Evolutionary conservation across 2,888 invertebrate species (phyloP), one percentile per base, ranked within the genome.

Genomic region (Acleris cristana): DNA sequence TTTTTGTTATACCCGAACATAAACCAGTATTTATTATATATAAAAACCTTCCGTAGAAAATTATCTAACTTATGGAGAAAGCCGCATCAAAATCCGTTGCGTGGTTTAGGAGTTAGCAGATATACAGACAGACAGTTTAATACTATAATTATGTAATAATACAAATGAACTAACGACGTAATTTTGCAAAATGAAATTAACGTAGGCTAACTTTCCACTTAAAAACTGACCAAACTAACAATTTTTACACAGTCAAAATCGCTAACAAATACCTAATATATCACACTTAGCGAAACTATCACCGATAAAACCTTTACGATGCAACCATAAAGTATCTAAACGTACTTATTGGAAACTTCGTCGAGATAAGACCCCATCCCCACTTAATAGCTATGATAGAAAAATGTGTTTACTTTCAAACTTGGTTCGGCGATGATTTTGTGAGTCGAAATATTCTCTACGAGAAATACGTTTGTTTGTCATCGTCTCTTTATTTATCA

Each of bases 371-470:
- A 18, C 44, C 19, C 34, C 23, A 19, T 54, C 49, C 40, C 59
- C 48, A 30, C 26, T 56, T 61, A 61, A 64, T 62, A 18, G 63
- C 30, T 21, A 18, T 51, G 49, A 61, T 51, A 49, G 49, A 65
- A 19, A 58, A 59, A 55, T 34, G 55, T 55, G 54, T 60, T 60
- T 55, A 55, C 49, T 60, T 65, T 54, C 30, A n/a, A 60, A 61
- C 52, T 48, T 34, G 26, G 19, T 19, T 21, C 44, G 23, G 23
- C 45, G 30, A 56, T 44, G 56, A 57, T 51, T 19, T 51, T n/a
- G 19, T 45, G 45, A 3, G 54, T 40, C 2, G 16, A 56, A 44
- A 40, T 44, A 56, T 56, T 44, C 7, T 34, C 3, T 14, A 6
- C 19, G 21, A 23, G 18, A 19, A 12, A 18, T 12, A 51, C 21